These are phyloP conservation scores for Nyctalus aviator DNA, from an alignment of 2,797 vertebrate genomes.

Conservation along the genomic window DNA sequence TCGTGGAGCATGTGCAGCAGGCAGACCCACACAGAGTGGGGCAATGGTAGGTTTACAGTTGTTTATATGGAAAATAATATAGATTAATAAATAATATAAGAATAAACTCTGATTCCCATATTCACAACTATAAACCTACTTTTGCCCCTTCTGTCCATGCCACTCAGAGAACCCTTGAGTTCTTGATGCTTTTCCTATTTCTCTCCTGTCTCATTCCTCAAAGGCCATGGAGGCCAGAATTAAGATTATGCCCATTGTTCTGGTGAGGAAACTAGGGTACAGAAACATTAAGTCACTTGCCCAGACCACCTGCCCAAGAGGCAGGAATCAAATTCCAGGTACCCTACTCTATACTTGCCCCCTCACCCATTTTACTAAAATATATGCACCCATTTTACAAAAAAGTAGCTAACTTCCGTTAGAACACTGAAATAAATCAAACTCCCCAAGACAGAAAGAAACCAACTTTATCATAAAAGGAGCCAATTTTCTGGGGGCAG, in stretches of 20 bases:
- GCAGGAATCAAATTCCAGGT: background rate
- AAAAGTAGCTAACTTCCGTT: background rate
- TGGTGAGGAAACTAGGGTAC: background rate
- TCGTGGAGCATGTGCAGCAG: fast-evolving
- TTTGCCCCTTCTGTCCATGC: background rate
- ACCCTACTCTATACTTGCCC: background rate
- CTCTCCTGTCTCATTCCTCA: background rate
- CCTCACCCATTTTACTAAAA: background rate
- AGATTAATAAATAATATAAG: background rate
- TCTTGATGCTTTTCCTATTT: background rate
- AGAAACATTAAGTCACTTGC: background rate
- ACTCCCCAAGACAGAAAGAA: background rate
- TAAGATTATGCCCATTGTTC: background rate
- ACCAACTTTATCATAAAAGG: background rate
- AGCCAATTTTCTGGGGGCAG: background rate
- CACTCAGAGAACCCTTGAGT: background rate
- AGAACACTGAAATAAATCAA: background rate
- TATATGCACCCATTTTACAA: background rate
- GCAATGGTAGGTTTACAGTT: background rate
- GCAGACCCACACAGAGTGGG: background rate
- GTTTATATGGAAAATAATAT: background rate
- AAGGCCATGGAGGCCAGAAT: background rate
- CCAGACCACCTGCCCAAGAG: too few species aligned
- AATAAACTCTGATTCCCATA: background rate
- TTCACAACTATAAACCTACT: background rate